phyloP scores from a whole-genome alignment of 1,140 invertebrate species.

The Drosophila pectinifera region DNA sequence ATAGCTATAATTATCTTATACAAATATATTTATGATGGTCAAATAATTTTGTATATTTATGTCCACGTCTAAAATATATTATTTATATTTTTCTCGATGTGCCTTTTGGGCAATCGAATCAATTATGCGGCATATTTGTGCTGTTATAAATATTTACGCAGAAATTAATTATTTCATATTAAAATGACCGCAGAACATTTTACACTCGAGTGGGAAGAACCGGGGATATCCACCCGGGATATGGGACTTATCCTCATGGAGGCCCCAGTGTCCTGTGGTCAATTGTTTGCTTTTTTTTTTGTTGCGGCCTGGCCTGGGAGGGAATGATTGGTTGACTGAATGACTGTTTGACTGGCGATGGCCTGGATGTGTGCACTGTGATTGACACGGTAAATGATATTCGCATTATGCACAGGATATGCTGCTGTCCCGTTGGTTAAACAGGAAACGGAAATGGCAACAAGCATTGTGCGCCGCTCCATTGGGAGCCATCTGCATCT shows the following conservation, averaged over 20 bases:
- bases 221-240: slow-evolving; percentile 33
- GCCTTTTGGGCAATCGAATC: slow-evolving; percentile 54
- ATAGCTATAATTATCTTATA: background rate
- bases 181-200: slow-evolving; percentile 84
- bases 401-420: slow-evolving; percentile 78
- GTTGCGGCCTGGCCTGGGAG: background rate
- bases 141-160: slow-evolving; percentile 81
- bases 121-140: slow-evolving; percentile 82
- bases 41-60: no score
- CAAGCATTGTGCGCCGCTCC: slow-evolving; percentile 68
- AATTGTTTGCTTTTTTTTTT: slow-evolving; percentile 6
- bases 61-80: background rate
- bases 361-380: slow-evolving; percentile 52
- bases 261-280: slow-evolving; percentile 23
- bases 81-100: slow-evolving; percentile 20
- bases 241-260: slow-evolving; percentile 15
- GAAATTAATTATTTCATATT: slow-evolving; percentile 84
- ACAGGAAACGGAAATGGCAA: slow-evolving; percentile 82
- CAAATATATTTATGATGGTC: background rate
- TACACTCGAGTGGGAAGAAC: slow-evolving; percentile 64
- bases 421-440: slow-evolving; percentile 58
- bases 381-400: slow-evolving; percentile 83
- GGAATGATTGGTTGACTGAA: slow-evolving; percentile 22
- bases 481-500: slow-evolving; percentile 52
- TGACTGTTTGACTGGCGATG: slow-evolving; percentile 52